A percentile compares a stretch with the other conserved stretches of the same genome.
phyloP scores from a whole-genome alignment of 1,140 invertebrate genomes.

The Phortica variegata region DNA sequence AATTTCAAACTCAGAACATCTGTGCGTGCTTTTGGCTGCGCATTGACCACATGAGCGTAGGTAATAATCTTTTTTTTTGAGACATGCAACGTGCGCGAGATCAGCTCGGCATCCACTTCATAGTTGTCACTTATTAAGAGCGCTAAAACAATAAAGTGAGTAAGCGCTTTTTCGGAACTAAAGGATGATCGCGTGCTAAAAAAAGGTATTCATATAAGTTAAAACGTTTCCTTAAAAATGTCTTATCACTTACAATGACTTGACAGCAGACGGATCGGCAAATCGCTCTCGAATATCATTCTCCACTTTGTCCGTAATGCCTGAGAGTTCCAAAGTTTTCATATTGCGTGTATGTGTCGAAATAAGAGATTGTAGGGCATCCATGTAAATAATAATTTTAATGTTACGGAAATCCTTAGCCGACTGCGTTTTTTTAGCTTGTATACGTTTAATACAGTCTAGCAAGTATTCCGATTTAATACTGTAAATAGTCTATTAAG shows the following conservation, averaged over 20 bases:
- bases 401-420: slow-evolving; percentile 32
- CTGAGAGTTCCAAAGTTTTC: slow-evolving; percentile 33
- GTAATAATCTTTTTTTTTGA: slow-evolving; percentile 37
- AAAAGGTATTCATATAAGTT: background rate
- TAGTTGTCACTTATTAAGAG: slow-evolving; percentile 39
- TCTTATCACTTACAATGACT: slow-evolving; percentile 14
- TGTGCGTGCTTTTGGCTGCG: slow-evolving; percentile 29
- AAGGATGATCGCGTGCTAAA: slow-evolving; percentile 32
- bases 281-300: slow-evolving; percentile 48
- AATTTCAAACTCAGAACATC: slow-evolving; percentile 33
- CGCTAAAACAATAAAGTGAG: slow-evolving; percentile 48
- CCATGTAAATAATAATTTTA: slow-evolving; percentile 51
- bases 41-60: slow-evolving; percentile 48
- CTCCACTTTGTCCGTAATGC: slow-evolving; percentile 48
- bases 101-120: slow-evolving; percentile 29
- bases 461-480: slow-evolving; percentile 41
- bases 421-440: slow-evolving; percentile 18
- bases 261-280: slow-evolving; percentile 33
- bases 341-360: slow-evolving; percentile 33
- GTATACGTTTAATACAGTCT: slow-evolving; percentile 25
- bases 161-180: slow-evolving; percentile 45
- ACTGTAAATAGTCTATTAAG: slow-evolving; percentile 11
- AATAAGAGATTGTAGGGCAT: slow-evolving; percentile 40
- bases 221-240: background rate
- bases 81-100: slow-evolving; percentile 32